Base-by-base conservation (phyloP, 1,140 invertebrate genomes). In the Diorhabda elongata region DNA sequence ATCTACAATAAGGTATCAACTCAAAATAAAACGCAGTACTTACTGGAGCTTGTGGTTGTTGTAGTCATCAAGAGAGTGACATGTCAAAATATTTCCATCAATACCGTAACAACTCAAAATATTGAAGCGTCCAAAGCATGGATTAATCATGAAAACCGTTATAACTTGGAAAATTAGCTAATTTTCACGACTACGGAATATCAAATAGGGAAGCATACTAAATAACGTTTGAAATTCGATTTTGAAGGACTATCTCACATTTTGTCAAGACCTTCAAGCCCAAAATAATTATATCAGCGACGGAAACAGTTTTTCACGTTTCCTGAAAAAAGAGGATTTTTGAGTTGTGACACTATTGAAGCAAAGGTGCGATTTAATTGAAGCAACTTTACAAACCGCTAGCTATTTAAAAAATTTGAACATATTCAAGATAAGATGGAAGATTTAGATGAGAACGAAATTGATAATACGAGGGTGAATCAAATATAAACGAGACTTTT, bases 81-180 rank as follows among this genome's bases (percentile, higher is more conserved):
- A 61, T 61, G 59, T 61, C 59, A 61, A 61, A 61, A 41, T 61
- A 61, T 61, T 61, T 61, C 59, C 11, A 61, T n/a, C 59, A 61
- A 61, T 42, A 61, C 59, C 26, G 59, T 61, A 42, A 61, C 26
- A 56, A 61, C 26, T 42, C 26, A 61, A 61, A 61, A 42, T 61
- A 61, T 61, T 42, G 26, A 61, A 61, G 41, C 59, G 59, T 61
- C 26, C 26, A 56, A 56, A 7, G 52, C 2, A 56, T 56, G 52
- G 52, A n/a, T 56, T 56, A 56, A 56, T 56, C 52, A 56, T 56
- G 52, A 56, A 56, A 56, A 56, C n/a, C 52, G 52, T 56, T 56
- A 56, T 56, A 56, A 56, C 52, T 56, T 56, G 52, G 52, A 56
- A 56, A 56, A 56, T 56, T 56, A 56, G 52, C 52, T 56, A 56